Evolutionary conservation across 2,888 invertebrate species (phyloP).

Genomic region (Mactromeris polynyma): DNA sequence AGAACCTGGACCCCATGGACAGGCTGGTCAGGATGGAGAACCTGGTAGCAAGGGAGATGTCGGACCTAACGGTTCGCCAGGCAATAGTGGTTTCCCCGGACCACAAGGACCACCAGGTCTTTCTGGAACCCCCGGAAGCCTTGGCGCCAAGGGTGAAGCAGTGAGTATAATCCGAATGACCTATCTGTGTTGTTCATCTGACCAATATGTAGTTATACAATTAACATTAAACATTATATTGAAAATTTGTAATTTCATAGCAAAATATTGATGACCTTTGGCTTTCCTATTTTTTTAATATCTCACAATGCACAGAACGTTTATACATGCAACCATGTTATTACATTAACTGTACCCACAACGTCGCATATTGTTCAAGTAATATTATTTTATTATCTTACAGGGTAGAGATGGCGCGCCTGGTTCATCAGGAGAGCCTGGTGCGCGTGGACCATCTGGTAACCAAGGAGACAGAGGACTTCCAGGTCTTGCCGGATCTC

Average conservation of each 20-base stretch:
- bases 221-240: too few species aligned
- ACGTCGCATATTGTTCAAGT: too few species aligned
- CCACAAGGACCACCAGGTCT: slow-evolving; percentile 81
- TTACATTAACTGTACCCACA: too few species aligned
- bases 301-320: too few species aligned
- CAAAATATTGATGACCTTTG: too few species aligned
- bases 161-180: slow-evolving; percentile 64
- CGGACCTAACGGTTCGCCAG: slow-evolving; percentile 62
- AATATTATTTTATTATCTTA: neutral
- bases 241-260: too few species aligned
- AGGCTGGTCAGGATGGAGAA: slow-evolving; percentile 79
- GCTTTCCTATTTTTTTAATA: too few species aligned
- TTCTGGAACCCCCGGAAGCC: slow-evolving; percentile 75
- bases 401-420: slow-evolving; percentile 77
- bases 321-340: too few species aligned
- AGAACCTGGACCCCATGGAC: slow-evolving; percentile 87
- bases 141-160: slow-evolving; percentile 78
- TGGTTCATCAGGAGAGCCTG: slow-evolving; percentile 77
- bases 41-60: slow-evolving; percentile 78
- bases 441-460: slow-evolving; percentile 88
- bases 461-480: slow-evolving; percentile 80
- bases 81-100: slow-evolving; percentile 79
- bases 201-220: neutral
- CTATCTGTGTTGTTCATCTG: neutral
- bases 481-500: slow-evolving; percentile 79